Conservation (phyloP, 2,797 vertebrate genomes). For the Malurus splendens region DNA sequence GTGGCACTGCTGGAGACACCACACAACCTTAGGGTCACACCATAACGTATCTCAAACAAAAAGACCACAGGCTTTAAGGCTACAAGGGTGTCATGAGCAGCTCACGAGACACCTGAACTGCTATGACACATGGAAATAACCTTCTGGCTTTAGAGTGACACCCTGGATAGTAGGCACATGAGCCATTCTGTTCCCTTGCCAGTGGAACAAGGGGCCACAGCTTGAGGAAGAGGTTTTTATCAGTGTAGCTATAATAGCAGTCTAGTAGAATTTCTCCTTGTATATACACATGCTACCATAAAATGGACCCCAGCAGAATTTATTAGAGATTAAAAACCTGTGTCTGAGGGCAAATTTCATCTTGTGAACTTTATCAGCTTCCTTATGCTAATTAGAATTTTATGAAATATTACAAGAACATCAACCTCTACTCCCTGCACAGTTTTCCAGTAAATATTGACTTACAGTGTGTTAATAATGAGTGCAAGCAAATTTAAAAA, state of each 20-base stretch:
- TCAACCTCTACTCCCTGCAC: background rate
- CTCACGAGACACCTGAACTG: background rate
- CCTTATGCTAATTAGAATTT: background rate
- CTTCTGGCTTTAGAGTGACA: background rate
- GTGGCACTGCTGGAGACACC: background rate
- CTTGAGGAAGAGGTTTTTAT: background rate
- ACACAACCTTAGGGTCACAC: rapidly evolving
- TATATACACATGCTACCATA: background rate
- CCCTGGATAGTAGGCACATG: background rate
- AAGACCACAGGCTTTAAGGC: background rate
- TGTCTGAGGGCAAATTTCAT: background rate
- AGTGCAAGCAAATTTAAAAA: background rate
- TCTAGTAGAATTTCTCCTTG: background rate
- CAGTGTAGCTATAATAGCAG: background rate
- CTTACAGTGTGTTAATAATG: background rate
- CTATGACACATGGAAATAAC: background rate
- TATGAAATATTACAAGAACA: background rate
- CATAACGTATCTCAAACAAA: background rate
- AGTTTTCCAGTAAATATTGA: background rate
- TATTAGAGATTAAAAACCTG: background rate
- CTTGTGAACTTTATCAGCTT: background rate
- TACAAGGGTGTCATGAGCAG: background rate
- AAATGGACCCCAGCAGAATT: background rate
- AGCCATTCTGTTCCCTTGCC: background rate
- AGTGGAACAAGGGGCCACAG: background rate